A percentile compares a stretch with the other conserved stretches of the same genome.
These are phyloP conservation scores for Ahaetulla prasina DNA, from an alignment of 2,113 vertebrate genomes.

Conservation along the genomic window DNA sequence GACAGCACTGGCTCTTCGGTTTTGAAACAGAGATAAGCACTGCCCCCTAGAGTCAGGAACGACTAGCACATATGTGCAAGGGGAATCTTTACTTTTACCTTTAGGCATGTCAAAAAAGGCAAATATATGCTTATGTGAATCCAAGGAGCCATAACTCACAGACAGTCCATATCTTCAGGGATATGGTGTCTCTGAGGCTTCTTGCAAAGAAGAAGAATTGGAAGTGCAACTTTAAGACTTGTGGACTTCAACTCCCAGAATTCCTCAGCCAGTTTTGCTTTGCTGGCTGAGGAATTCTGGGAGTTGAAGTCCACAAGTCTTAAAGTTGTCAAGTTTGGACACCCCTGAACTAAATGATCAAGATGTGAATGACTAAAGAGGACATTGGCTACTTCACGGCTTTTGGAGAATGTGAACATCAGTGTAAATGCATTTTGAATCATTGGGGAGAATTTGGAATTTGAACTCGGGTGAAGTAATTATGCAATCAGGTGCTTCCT, in stretches of 20 bases:
- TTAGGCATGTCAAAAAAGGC: not conserved
- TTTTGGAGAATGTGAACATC: not conserved
- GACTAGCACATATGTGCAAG: too few relatives aligned
- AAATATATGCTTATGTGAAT: not conserved
- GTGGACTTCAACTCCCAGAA: too few relatives aligned
- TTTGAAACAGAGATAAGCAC: too few relatives aligned
- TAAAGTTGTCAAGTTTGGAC: too few relatives aligned
- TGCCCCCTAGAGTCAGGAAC: too few relatives aligned
- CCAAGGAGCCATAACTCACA: not conserved
- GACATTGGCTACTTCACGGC: not conserved
- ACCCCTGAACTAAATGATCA: not conserved
- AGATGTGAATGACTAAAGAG: not conserved
- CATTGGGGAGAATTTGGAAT: not conserved
- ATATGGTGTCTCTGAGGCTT: not conserved
- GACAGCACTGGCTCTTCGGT: too few relatives aligned
- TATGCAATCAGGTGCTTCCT: not conserved
- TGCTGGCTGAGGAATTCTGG: too few relatives aligned
- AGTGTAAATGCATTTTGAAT: not conserved
- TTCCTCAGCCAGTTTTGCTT: too few relatives aligned
- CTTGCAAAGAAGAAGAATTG: not conserved
- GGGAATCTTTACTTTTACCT: too few relatives aligned
- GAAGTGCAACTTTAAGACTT: too few relatives aligned
- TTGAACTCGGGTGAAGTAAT: not conserved
- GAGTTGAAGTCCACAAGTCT: too few relatives aligned
- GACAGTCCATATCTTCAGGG: not conserved